These are phyloP conservation scores for Parnassius orleans DNA, from an alignment of 2,888 invertebrate species.

Conservation along the genomic window DNA sequence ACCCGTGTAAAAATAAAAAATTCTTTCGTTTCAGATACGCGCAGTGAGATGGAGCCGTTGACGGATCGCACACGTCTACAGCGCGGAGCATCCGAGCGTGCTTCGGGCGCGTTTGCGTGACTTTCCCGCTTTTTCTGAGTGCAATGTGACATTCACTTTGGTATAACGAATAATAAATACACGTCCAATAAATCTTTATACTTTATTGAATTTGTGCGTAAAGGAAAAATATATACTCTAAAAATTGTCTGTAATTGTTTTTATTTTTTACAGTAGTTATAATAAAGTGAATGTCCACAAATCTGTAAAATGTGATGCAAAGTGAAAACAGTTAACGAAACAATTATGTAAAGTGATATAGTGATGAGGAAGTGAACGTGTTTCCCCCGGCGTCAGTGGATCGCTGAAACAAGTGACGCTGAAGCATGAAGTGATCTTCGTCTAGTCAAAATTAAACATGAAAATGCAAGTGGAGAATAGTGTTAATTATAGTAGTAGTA, in stretches of 20 bases:
- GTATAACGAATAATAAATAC: constrained; percentile 22
- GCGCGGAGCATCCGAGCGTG: constrained; percentile 17
- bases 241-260: constrained; percentile 10
- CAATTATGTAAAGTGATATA: constrained; percentile 35
- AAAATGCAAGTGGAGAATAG: constrained; percentile 75
- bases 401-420: constrained; percentile 23
- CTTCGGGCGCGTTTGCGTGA: constrained; percentile 33
- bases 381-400: constrained; percentile 21
- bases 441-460: constrained; percentile 53
- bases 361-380: constrained; percentile 31
- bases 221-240: neutral
- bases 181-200: too few species aligned
- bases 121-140: constrained; percentile 27
- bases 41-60: constrained; percentile 52
- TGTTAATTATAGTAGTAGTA: constrained; percentile 66
- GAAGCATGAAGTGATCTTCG: constrained; percentile 44
- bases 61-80: constrained; percentile 39
- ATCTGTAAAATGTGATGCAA: constrained; percentile 32
- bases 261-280: constrained; percentile 9
- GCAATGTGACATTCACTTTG: constrained; percentile 33
- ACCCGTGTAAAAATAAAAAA: constrained; percentile 18
- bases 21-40: constrained; percentile 42
- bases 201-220: too few species aligned
- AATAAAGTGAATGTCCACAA: constrained; percentile 38
- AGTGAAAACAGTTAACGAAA: constrained; percentile 36